Evolutionary conservation across 92 coral and sea anemone genomes (phyloP).

Genomic region (Parazoanthus atlanticus): DNA sequence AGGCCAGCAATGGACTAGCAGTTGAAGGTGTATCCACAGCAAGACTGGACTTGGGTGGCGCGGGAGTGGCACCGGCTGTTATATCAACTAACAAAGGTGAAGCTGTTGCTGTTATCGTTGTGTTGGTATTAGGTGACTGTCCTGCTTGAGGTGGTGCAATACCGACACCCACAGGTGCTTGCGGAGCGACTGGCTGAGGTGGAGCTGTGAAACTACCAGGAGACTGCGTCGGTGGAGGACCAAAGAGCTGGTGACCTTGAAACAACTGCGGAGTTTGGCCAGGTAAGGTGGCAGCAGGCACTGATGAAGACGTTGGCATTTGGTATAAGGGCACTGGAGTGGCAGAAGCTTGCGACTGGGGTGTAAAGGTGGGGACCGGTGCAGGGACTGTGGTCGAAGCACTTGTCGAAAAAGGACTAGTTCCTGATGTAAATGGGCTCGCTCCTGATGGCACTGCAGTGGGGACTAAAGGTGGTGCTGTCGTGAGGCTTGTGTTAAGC

Average conservation of each 20-base stretch:
- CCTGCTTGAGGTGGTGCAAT: slow-evolving; percentile 82
- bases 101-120: slow-evolving; percentile 89
- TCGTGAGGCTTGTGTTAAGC: slow-evolving; percentile 64
- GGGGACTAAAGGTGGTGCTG: slow-evolving; percentile 61
- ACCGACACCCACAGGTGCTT: slow-evolving; percentile 69
- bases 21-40: neutral
- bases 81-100: slow-evolving; percentile 85
- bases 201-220: slow-evolving; percentile 53
- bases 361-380: slow-evolving; percentile 28
- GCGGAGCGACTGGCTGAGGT: slow-evolving; percentile 77
- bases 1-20: slow-evolving; percentile 20
- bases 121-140: neutral
- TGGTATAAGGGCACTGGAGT: slow-evolving; percentile 24
- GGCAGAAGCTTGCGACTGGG: neutral
- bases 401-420: slow-evolving; percentile 17
- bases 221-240: slow-evolving; percentile 6
- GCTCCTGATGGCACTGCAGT: slow-evolving; percentile 54
- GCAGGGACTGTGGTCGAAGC: slow-evolving; percentile 4
- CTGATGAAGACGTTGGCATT: slow-evolving; percentile 16
- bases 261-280: slow-evolving; percentile 26
- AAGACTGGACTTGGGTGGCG: slow-evolving; percentile 48
- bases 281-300: slow-evolving; percentile 8
- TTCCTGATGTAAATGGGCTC: slow-evolving; percentile 36
- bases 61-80: slow-evolving; percentile 94
- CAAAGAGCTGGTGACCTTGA: slow-evolving; percentile 36